Evolutionary conservation across 2,797 vertebrate species (phyloP).

Genomic region (Molothrus aeneus): DNA sequence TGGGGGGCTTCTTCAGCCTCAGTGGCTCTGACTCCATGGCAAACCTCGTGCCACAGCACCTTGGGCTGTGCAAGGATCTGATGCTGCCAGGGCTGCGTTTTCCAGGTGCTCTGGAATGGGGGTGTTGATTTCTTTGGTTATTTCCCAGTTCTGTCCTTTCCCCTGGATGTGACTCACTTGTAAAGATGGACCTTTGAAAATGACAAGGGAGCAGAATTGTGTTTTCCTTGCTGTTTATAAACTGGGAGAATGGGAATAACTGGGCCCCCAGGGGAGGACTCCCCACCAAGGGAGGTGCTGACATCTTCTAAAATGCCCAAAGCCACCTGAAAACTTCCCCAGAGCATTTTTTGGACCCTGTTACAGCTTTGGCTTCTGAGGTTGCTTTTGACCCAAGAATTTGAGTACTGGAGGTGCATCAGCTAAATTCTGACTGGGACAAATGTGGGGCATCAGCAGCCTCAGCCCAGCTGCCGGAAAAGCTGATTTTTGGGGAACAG

Average conservation of each 20-base stretch:
- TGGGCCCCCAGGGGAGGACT: too few species aligned
- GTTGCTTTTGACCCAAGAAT: neutral
- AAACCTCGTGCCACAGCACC: rapidly evolving
- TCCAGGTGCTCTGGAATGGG: too few species aligned
- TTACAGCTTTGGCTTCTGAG: neutral
- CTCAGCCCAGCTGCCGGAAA: slow-evolving; percentile 9
- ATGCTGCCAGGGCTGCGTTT: too few species aligned
- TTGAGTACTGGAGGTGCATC: neutral
- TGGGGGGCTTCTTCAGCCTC: neutral
- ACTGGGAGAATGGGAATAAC: neutral
- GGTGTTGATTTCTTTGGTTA: too few species aligned
- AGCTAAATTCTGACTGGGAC: neutral
- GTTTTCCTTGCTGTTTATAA: neutral
- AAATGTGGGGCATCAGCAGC: neutral
- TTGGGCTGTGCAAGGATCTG: too few species aligned
- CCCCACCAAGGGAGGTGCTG: neutral
- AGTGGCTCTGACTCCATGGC: neutral
- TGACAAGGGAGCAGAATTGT: neutral
- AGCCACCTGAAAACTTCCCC: neutral
- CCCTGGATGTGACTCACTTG: neutral
- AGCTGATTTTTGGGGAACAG: neutral
- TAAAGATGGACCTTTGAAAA: neutral
- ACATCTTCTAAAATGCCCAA: neutral
- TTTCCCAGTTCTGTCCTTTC: too few species aligned
- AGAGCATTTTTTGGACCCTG: neutral